phyloP scores from a whole-genome alignment of 2,797 vertebrate species.

The Clarias pachynema region DNA sequence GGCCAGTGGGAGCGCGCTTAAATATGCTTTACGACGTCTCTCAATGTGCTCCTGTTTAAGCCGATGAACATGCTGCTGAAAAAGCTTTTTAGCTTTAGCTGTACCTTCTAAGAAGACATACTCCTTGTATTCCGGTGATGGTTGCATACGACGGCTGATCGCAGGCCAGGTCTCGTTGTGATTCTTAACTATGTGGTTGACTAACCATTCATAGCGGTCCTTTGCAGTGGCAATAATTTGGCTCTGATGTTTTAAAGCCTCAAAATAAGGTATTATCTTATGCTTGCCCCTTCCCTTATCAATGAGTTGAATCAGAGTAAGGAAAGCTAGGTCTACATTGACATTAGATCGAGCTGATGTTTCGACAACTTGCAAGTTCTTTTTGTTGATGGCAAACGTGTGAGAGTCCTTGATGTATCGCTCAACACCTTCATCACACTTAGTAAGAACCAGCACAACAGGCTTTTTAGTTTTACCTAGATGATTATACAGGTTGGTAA shows the following conservation, averaged over 20 bases:
- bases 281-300: slow-evolving; percentile 82
- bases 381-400: slow-evolving; percentile 84
- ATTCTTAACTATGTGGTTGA: slow-evolving; percentile 80
- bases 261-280: slow-evolving; percentile 87
- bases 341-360: slow-evolving; percentile 86
- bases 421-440: slow-evolving; percentile 88
- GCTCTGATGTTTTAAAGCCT: slow-evolving; percentile 86
- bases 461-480: slow-evolving; percentile 86
- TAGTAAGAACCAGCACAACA: slow-evolving; percentile 82
- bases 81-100: slow-evolving; percentile 82
- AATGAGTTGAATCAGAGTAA: slow-evolving; percentile 82
- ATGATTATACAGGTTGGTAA: slow-evolving; percentile 85
- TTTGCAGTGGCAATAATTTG: slow-evolving; percentile 85
- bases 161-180: slow-evolving; percentile 81
- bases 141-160: slow-evolving; percentile 77
- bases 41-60: slow-evolving; percentile 85
- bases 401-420: slow-evolving; percentile 87
- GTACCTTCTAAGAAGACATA: slow-evolving; percentile 87
- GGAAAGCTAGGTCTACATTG: slow-evolving; percentile 83
- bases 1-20: slow-evolving; percentile 77
- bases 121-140: slow-evolving; percentile 80
- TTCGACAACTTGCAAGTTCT: slow-evolving; percentile 88
- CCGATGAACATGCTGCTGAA: slow-evolving; percentile 80
- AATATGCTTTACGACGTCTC: slow-evolving; percentile 76
- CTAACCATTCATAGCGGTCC: slow-evolving; percentile 86